Conservation (phyloP, 1,140 invertebrate species). For the Heterodera schachtii region DNA sequence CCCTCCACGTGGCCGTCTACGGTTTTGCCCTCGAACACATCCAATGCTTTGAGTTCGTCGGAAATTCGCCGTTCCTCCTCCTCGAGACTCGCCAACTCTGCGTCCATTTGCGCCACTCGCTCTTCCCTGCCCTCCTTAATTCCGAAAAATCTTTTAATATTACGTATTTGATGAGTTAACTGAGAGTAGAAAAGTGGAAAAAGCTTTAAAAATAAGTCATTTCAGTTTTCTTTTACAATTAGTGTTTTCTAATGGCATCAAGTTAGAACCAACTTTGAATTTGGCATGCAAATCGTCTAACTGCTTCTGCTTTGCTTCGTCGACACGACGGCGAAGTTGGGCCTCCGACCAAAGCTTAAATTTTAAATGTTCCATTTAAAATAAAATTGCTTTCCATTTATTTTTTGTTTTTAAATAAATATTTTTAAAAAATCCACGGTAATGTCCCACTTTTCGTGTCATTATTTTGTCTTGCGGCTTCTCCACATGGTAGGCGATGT, state of each 20-base stretch:
- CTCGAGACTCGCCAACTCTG: slow-evolving; percentile 26
- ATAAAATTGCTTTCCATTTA: background rate
- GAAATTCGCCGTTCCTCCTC: slow-evolving; percentile 31
- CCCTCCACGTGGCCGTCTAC: slow-evolving; percentile 26
- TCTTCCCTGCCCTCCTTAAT: slow-evolving; percentile 35
- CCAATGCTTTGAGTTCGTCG: slow-evolving; percentile 35
- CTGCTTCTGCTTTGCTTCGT: slow-evolving; percentile 57
- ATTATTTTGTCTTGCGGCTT: slow-evolving; percentile 16
- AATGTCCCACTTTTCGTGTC: background rate
- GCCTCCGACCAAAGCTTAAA: slow-evolving; percentile 59
- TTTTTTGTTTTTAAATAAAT: slow-evolving; percentile 20
- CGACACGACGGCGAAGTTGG: slow-evolving; percentile 51
- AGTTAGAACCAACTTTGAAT: slow-evolving; percentile 4
- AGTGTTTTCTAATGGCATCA: too few relatives aligned
- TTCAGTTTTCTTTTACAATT: too few relatives aligned
- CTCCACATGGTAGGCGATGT: slow-evolving; percentile 62
- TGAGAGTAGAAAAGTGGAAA: too few relatives aligned
- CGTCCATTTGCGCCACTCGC: slow-evolving; percentile 28
- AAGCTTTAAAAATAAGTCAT: too few relatives aligned
- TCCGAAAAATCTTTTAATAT: too few relatives aligned
- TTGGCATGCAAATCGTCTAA: slow-evolving; percentile 53
- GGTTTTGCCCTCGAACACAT: slow-evolving; percentile 29
- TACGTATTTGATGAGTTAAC: background rate
- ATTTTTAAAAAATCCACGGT: background rate
- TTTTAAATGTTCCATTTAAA: background rate